Evolutionary conservation across 2,797 vertebrate genomes (phyloP), one percentile per base, ranked within the genome.

Genomic region (Sardinella longiceps): DNA sequence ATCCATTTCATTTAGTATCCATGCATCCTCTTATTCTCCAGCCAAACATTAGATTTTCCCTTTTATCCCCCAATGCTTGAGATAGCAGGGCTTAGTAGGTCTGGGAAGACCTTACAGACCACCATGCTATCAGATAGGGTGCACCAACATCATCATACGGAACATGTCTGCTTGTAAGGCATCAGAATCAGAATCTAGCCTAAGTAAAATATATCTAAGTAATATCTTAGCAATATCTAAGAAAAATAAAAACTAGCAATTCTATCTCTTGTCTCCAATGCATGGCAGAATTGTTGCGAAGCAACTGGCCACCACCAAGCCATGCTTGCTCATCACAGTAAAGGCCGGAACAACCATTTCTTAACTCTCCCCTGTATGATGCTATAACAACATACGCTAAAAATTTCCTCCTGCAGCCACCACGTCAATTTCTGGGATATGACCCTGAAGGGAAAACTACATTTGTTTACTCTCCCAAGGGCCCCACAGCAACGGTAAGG

Each of bases 41-140:
- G 37, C 28, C 83, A 80, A 74, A 80, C 87, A 84, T 70, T 23
- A 43, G 28, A 81, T 50, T 48, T 77, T 45, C 50, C 74, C 51
- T 83, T 81, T 48, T 58, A 80, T 60, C 74, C 28, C 6, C 0
- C 25, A 53, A 28, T 23, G 20, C 70, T 77, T 77, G 11, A 1
- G 5, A 46, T 33, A 81, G 81, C 80, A 56, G 15, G 0, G 56
- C 82, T 51, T 33, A 80, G 63, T 70, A 56, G 37, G 60, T 81
- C 63, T 81, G 45, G 50, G 81, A 80, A 37, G 82, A 3, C 18
- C 80, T 50, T 46, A 25, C 63, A 70, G 80, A 85, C 37, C 80
- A 83, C 15, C 46, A 81, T 18, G 25, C 81, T 83, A 85, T 60
- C 1, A 45, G 51, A 84, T 85, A 82, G 28, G n/a, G n/a, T n/a